phyloP scores from a whole-genome alignment of 2,113 vertebrate species.

The Synodontis membranacea region DNA sequence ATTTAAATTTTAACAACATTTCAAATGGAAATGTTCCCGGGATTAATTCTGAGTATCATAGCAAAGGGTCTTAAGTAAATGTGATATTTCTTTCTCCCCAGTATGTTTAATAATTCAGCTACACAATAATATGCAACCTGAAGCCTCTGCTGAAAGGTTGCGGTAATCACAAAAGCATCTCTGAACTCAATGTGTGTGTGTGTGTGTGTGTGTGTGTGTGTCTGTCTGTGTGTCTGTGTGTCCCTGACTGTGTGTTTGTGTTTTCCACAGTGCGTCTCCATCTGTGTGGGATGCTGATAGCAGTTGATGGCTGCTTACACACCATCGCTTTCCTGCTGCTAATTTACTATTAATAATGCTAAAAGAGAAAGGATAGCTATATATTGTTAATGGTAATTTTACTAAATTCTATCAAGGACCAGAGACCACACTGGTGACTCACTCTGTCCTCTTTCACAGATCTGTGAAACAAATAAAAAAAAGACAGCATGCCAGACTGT shows the following conservation, averaged over 20 bases:
- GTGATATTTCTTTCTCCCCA: background rate
- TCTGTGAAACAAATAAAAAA: background rate
- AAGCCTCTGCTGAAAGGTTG: background rate
- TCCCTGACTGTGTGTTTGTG: background rate
- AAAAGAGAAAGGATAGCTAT: background rate
- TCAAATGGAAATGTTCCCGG: background rate
- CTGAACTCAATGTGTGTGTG: background rate
- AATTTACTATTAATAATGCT: background rate
- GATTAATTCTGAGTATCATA: background rate
- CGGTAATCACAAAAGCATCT: background rate
- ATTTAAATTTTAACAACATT: background rate
- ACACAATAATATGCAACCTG: background rate
- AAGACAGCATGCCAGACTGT: background rate
- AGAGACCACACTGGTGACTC: background rate
- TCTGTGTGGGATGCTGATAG: conserved; percentile 6
- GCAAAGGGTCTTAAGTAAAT: background rate
- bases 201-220: conserved; percentile 17
- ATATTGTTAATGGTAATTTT: background rate
- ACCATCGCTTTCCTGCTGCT: background rate
- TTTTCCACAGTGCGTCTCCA: background rate
- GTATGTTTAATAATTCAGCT: background rate
- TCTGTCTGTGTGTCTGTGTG: conserved; percentile 9
- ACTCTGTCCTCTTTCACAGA: background rate
- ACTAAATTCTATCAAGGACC: background rate
- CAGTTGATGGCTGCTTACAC: background rate